These are phyloP conservation scores for Semicossyphus pulcher DNA, from an alignment of 2,113 vertebrate species.

Conservation along the genomic window DNA sequence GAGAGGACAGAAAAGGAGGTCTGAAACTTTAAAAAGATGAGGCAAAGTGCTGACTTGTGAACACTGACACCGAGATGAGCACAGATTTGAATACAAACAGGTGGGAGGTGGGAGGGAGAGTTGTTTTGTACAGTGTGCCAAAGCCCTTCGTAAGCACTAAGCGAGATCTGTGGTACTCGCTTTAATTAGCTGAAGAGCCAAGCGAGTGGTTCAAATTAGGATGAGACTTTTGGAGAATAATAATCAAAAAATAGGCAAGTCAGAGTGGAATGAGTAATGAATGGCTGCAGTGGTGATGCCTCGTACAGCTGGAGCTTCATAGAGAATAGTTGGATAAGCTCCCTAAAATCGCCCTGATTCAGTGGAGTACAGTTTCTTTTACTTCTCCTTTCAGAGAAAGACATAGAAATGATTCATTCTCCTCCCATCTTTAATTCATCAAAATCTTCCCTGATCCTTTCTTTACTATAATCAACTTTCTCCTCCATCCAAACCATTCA, in stretches of 20 bases:
- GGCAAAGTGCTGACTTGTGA: conserved; percentile 72
- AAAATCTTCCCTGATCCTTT: neutral
- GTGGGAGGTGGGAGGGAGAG: conserved; percentile 51
- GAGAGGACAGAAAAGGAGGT: conserved; percentile 63
- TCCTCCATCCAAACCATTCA: neutral
- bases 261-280: conserved; percentile 49
- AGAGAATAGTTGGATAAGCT: conserved; percentile 33
- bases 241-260: conserved; percentile 64
- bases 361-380: conserved; percentile 1
- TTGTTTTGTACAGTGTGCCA: conserved; percentile 36
- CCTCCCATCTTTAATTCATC: neutral
- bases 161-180: conserved; percentile 45
- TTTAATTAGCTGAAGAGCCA: conserved; percentile 69
- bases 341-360: conserved; percentile 19
- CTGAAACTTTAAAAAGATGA: conserved; percentile 66
- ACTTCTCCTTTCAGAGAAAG: too few species aligned
- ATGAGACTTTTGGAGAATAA: conserved; percentile 56
- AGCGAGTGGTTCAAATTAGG: conserved; percentile 67
- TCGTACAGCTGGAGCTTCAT: conserved; percentile 55
- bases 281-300: conserved; percentile 29
- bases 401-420: neutral
- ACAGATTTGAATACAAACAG: conserved; percentile 67
- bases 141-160: conserved; percentile 65
- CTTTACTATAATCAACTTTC: neutral
- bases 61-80: conserved; percentile 49